These are phyloP conservation scores for Rhodophaea formosa DNA, from an alignment of 2,888 invertebrate genomes.

Conservation along the genomic window DNA sequence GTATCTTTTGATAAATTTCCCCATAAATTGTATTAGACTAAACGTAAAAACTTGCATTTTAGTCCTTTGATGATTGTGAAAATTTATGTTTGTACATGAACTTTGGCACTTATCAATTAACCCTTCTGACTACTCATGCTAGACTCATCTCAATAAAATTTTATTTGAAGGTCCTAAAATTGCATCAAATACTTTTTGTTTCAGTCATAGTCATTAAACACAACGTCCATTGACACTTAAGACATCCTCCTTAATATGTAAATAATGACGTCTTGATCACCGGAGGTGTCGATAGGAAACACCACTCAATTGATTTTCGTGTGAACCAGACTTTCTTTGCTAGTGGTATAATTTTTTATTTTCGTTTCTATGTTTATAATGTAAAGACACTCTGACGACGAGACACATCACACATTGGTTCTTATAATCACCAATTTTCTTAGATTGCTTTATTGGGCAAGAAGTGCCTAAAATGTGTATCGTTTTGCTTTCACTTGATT, in stretches of 20 bases:
- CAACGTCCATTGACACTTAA: constrained; percentile 20
- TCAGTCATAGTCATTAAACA: neutral
- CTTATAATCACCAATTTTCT: constrained; percentile 15
- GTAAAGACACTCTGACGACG: neutral
- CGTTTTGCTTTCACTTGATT: neutral
- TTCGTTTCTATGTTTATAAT: constrained; percentile 16
- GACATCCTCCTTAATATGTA: constrained; percentile 40
- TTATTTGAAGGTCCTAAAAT: neutral
- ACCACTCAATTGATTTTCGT: constrained; percentile 53
- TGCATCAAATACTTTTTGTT: constrained; percentile 1
- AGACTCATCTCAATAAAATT: too few species aligned
- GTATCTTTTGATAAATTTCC: too few species aligned
- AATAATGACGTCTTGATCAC: constrained; percentile 67
- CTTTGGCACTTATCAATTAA: too few species aligned
- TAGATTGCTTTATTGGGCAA: constrained; percentile 14
- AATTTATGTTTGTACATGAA: neutral
- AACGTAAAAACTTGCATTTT: too few species aligned
- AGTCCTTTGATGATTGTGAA: too few species aligned
- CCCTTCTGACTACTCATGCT: too few species aligned
- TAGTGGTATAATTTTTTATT: constrained; percentile 10
- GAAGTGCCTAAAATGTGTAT: neutral
- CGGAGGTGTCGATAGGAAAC: constrained; percentile 53
- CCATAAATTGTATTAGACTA: too few species aligned
- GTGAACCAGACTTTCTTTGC: constrained; percentile 37
- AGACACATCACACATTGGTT: neutral